phyloP scores from a whole-genome alignment of 2,888 invertebrate genomes.

The Tetranychus piercei region DNA sequence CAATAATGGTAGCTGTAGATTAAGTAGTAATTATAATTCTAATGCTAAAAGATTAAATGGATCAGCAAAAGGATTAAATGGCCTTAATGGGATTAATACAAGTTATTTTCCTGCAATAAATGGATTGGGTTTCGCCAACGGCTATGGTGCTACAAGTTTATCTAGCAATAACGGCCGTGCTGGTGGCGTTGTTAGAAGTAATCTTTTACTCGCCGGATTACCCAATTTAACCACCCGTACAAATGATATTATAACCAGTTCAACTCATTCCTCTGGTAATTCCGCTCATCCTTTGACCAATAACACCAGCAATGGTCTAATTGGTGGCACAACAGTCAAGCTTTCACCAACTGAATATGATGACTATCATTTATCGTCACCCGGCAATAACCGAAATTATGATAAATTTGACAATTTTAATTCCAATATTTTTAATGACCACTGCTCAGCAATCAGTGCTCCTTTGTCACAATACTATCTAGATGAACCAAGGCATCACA shows the following conservation, averaged over 20 bases:
- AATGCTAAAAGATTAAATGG: not conserved
- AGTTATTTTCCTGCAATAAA: not conserved
- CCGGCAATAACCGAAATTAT: not conserved
- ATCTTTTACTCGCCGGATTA: too few relatives aligned
- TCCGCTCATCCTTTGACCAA: too few relatives aligned
- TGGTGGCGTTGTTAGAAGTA: not conserved
- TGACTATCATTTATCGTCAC: not conserved
- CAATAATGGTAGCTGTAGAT: not conserved
- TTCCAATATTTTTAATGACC: conserved; percentile 7
- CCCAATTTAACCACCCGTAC: too few relatives aligned
- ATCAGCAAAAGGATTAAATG: not conserved
- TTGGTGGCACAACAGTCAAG: not conserved
- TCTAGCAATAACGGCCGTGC: not conserved
- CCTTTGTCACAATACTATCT: not conserved
- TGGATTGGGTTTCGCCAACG: not conserved
- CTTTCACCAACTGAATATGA: not conserved
- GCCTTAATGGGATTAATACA: not conserved
- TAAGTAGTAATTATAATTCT: not conserved
- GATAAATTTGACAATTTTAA: conserved; percentile 7
- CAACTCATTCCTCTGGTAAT: too few relatives aligned
- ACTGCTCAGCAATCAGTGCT: not conserved
- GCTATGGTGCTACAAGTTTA: not conserved
- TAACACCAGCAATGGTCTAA: too few relatives aligned
- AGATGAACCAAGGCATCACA: conserved; percentile 21
- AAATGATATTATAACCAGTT: too few relatives aligned